These are phyloP conservation scores for Zophobas morio DNA, from an alignment of 1,140 invertebrate genomes.

Conservation along the genomic window DNA sequence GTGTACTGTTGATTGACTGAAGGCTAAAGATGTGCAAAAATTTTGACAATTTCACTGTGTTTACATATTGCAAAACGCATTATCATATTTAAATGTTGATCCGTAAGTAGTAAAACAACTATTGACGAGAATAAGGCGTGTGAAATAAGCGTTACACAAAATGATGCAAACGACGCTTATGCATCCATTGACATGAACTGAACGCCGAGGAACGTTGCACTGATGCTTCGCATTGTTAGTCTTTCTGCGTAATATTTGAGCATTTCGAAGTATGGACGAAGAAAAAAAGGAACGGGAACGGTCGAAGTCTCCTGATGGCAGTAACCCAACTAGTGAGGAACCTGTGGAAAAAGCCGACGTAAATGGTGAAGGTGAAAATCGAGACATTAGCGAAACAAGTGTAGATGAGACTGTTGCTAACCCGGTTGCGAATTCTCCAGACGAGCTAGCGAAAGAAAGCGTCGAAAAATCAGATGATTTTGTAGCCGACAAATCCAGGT, in stretches of 20 bases:
- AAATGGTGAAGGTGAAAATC: constrained; percentile 11
- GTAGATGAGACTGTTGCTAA: not conserved
- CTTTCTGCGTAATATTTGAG: constrained; percentile 14
- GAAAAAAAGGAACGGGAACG: not conserved
- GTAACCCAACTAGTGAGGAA: not conserved
- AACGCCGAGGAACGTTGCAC: constrained; percentile 9
- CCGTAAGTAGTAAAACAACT: not conserved
- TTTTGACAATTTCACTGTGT: constrained; percentile 28
- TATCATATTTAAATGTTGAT: not conserved
- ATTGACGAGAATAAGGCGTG: not conserved
- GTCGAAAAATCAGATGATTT: not conserved
- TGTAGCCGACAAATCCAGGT: not conserved
- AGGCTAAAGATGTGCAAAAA: constrained; percentile 10
- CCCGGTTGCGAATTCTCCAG: not conserved
- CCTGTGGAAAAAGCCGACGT: not conserved
- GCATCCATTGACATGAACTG: constrained; percentile 25
- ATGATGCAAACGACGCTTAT: constrained; percentile 26
- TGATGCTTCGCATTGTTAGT: constrained; percentile 7
- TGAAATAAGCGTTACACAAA: not conserved
- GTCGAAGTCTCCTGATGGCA: not conserved
- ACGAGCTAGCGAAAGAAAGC: not conserved
- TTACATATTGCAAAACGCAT: not conserved
- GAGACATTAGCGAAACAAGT: constrained; percentile 1
- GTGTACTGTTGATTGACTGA: not conserved
- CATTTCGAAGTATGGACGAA: not conserved